Conservation (phyloP, 2,888 invertebrate species). For the Morpho helenor region DNA sequence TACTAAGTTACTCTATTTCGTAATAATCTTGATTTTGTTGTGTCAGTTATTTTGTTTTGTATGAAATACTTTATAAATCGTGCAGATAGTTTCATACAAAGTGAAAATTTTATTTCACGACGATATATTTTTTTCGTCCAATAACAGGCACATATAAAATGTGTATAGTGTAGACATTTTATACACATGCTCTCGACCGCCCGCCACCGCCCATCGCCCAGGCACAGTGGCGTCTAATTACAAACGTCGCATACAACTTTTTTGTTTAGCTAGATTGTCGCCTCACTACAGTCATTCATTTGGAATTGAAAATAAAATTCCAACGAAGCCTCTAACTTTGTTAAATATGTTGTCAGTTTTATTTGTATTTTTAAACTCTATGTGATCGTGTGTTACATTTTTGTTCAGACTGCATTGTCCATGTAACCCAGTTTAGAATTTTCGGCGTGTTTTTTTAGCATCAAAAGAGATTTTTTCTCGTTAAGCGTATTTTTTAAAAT, state of each 20-base stretch:
- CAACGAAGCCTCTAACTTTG: conserved; percentile 30
- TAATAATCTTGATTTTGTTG: no score
- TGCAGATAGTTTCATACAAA: no score
- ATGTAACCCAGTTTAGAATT: neutral
- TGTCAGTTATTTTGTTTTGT: no score
- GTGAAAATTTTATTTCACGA: no score
- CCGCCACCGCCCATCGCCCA: conserved; percentile 20
- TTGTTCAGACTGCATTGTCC: no score
- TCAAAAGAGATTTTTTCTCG: neutral
- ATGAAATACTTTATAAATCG: no score
- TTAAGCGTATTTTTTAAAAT: neutral
- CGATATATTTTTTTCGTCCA: no score
- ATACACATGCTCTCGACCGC: conserved; percentile 11
- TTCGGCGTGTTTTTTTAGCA: no score
- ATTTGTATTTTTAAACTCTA: conserved; percentile 4
- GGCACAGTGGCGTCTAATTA: conserved; percentile 59
- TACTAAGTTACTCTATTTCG: no score
- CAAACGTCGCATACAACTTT: conserved; percentile 60
- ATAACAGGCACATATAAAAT: no score
- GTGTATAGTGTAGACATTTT: neutral
- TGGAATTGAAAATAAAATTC: conserved; percentile 59
- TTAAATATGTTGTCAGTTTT: conserved; percentile 6
- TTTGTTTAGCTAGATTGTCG: conserved; percentile 64
- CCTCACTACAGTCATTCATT: conserved; percentile 58
- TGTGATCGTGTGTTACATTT: no score